phyloP scores from a whole-genome alignment of 2,888 invertebrate genomes.

The Dryomyza anilis region DNA sequence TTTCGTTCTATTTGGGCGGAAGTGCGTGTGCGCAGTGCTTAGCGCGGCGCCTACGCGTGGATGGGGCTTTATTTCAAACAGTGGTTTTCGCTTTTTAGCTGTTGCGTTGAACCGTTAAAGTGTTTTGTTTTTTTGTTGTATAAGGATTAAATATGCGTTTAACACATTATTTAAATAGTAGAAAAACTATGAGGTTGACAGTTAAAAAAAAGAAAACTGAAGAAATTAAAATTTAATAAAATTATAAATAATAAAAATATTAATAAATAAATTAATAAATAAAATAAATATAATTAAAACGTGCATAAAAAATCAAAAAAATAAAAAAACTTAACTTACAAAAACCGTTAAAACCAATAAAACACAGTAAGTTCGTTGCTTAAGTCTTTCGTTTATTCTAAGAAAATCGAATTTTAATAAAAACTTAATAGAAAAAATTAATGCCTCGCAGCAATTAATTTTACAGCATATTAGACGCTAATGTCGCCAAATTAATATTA shows the following conservation, averaged over 20 bases:
- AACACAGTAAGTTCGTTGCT: not conserved
- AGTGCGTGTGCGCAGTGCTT: conserved; percentile 37
- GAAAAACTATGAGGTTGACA: too few relatives aligned
- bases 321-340: too few relatives aligned
- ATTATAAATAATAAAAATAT: not conserved
- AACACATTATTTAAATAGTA: not conserved
- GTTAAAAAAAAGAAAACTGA: too few relatives aligned
- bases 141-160: too few relatives aligned
- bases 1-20: conserved; percentile 27
- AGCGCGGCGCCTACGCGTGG: not conserved
- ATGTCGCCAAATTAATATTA: too few relatives aligned
- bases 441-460: too few relatives aligned
- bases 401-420: not conserved
- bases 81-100: not conserved
- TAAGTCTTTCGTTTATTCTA: conserved; percentile 2
- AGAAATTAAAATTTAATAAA: not conserved
- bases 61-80: not conserved
- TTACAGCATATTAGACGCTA: too few relatives aligned
- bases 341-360: not conserved
- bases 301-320: too few relatives aligned
- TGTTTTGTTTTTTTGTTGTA: too few relatives aligned
- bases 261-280: not conserved
- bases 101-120: not conserved
- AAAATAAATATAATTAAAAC: too few relatives aligned
- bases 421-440: not conserved